These are phyloP conservation scores for Calliopsis andreniformis DNA, from an alignment of 1,140 invertebrate species.

Conservation along the genomic window DNA sequence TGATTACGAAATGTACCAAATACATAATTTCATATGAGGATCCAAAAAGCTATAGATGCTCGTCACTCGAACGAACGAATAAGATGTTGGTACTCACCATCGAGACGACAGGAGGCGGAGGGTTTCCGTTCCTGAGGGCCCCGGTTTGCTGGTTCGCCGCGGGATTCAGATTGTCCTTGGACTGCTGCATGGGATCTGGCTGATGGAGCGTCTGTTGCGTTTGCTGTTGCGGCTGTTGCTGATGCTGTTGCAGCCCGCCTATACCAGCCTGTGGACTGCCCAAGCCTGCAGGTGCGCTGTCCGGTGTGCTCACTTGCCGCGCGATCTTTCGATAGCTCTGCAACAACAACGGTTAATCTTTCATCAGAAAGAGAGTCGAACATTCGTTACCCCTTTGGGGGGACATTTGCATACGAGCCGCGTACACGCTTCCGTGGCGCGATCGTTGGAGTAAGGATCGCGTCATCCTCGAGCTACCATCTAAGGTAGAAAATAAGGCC, in stretches of 20 bases:
- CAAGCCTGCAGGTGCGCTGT: constrained; percentile 78
- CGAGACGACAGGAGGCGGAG: constrained; percentile 78
- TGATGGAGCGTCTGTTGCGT: constrained; percentile 73
- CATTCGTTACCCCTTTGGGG: not conserved
- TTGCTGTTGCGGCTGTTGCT: constrained; percentile 75
- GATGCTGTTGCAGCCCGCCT: constrained; percentile 75
- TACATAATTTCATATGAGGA: too few species aligned
- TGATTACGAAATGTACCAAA: too few species aligned
- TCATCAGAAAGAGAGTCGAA: not conserved
- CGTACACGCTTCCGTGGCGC: not conserved
- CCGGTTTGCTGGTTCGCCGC: constrained; percentile 77
- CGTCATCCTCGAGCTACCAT: not conserved
- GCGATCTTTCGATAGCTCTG: constrained; percentile 81
- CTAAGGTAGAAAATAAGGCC: too few species aligned
- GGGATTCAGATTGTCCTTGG: constrained; percentile 79
- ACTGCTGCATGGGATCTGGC: constrained; percentile 79
- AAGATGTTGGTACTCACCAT: constrained; percentile 72
- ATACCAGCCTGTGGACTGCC: constrained; percentile 79
- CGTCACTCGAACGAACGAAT: too few species aligned
- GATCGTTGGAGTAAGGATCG: not conserved
- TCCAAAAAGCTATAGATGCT: too few species aligned
- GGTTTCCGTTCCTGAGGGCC: constrained; percentile 78
- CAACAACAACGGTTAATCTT: constrained; percentile 54
- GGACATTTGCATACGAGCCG: not conserved
- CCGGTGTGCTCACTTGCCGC: constrained; percentile 80